Evolutionary conservation across 2,797 vertebrate genomes (phyloP).

Genomic region (Anolis apletophallus): DNA sequence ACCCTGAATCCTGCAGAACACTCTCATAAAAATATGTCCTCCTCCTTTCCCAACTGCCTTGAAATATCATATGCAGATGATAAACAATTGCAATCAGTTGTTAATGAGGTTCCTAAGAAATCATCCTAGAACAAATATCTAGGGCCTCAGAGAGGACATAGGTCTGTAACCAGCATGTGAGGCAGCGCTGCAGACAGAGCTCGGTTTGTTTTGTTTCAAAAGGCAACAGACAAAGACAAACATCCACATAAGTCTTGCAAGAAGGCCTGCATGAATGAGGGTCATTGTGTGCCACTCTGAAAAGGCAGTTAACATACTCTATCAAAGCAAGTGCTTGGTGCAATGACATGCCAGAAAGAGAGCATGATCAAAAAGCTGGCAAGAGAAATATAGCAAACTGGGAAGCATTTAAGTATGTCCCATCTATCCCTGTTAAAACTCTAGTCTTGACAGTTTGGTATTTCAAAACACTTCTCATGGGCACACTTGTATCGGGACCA

Average conservation of each 20-base stretch:
- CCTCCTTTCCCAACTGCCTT: background rate
- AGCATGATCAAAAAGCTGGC: background rate
- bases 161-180: background rate
- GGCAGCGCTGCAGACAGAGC: background rate
- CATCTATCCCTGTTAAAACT: background rate
- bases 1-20: background rate
- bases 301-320: background rate
- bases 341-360: background rate
- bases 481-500: background rate
- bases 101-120: background rate
- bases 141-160: background rate
- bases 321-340: background rate
- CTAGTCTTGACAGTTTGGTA: background rate
- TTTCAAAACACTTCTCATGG: background rate
- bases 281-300: background rate
- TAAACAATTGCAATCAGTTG: background rate
- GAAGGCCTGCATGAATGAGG: background rate
- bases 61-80: background rate
- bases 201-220: background rate
- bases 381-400: background rate
- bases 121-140: background rate
- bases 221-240: background rate
- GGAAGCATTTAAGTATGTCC: constrained; percentile 17
- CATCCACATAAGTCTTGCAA: background rate
- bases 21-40: background rate